Percentiles rank a stretch among this genome's conserved stretches.
Evolutionary conservation across 1,140 invertebrate species (phyloP).

Genomic region (Plutomurus gul): DNA sequence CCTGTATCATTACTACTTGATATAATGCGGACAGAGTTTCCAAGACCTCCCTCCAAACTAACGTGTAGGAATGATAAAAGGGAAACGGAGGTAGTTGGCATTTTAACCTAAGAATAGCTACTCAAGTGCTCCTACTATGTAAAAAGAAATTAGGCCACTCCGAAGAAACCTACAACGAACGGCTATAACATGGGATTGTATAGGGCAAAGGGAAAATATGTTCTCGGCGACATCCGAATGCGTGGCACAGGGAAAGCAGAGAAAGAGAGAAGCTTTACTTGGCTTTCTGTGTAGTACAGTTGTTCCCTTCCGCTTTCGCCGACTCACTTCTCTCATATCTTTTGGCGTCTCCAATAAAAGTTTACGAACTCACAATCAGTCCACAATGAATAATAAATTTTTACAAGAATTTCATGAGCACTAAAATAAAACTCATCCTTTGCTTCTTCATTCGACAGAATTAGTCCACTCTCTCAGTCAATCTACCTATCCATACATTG

Average conservation of each 20-base stretch:
- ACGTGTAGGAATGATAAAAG: no score
- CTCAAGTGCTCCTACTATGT: no score
- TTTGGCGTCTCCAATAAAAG: constrained; percentile 13
- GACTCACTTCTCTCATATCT: neutral
- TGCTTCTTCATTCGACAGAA: constrained; percentile 15
- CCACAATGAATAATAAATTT: constrained; percentile 30
- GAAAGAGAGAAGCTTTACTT: neutral
- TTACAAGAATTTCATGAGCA: constrained; percentile 27
- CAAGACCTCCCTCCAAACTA: no score
- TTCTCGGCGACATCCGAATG: no score
- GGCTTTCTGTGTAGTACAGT: neutral
- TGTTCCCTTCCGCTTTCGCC: no score
- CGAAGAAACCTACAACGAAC: no score
- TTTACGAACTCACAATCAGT: constrained; percentile 29
- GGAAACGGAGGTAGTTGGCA: no score
- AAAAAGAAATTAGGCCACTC: no score
- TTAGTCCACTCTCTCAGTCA: constrained; percentile 18
- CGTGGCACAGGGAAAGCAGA: neutral
- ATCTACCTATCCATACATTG: constrained; percentile 5
- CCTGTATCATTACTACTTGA: neutral
- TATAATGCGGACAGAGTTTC: no score
- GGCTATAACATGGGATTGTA: no score
- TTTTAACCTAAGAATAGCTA: no score
- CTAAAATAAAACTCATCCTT: constrained; percentile 18
- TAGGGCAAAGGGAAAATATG: no score